These are phyloP conservation scores for Trissoscelio sp. DNA, from an alignment of 2,888 invertebrate species.

Conservation along the genomic window DNA sequence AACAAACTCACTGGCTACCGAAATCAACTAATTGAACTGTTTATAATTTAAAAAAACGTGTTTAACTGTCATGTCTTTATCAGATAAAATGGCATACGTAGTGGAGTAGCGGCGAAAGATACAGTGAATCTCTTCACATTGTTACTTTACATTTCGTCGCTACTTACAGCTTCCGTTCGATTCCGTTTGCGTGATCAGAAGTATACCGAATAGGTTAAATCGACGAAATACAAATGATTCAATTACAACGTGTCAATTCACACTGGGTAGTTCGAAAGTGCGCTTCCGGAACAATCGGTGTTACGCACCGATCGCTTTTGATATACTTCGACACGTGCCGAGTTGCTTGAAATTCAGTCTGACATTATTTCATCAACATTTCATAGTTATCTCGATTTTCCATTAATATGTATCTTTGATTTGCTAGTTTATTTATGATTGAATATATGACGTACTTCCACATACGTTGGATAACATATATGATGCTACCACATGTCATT, in stretches of 20 bases:
- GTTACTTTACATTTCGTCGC: not conserved
- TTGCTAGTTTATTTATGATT: constrained; percentile 55
- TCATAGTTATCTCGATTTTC: constrained; percentile 60
- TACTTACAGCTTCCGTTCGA: constrained; percentile 22
- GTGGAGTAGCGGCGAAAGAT: not conserved
- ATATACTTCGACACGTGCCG: constrained; percentile 67
- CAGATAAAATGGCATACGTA: no score
- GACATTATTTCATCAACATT: constrained; percentile 66
- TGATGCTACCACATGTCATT: constrained; percentile 26
- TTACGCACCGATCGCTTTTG: constrained; percentile 65
- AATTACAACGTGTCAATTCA: constrained; percentile 67
- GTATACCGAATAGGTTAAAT: constrained; percentile 54
- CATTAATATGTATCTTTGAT: constrained; percentile 63
- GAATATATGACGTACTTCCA: constrained; percentile 4
- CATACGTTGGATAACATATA: constrained; percentile 19
- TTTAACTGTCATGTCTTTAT: no score
- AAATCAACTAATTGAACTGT: no score
- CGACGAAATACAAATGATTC: constrained; percentile 63
- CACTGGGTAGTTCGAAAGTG: constrained; percentile 56
- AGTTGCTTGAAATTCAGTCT: constrained; percentile 62
- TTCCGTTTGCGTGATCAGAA: constrained; percentile 37
- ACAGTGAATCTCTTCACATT: not conserved
- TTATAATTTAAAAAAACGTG: no score
- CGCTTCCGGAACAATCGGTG: constrained; percentile 65
- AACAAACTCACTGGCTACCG: not conserved